A percentile compares a stretch with the other conserved stretches of the same genome.
Conservation (phyloP, 2,113 vertebrate species). For the Ellobius talpinus region DNA sequence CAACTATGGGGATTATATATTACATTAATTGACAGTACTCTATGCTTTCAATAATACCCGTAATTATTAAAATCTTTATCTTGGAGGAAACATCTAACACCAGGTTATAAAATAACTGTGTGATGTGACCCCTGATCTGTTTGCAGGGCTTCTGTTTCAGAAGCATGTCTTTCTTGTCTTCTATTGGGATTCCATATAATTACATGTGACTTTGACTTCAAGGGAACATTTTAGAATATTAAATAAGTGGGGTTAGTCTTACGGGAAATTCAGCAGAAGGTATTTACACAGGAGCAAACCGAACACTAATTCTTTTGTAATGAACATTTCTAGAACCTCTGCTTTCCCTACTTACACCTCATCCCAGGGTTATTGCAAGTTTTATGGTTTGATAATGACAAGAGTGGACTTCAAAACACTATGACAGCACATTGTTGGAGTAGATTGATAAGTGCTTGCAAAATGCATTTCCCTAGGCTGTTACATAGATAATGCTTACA, state of each 20-base stretch:
- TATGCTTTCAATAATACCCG: constrained; percentile 47
- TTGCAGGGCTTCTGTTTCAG: neutral
- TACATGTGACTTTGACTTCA: constrained; percentile 46
- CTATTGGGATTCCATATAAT: constrained; percentile 36
- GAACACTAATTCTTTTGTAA: constrained; percentile 39
- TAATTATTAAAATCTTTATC: constrained; percentile 64
- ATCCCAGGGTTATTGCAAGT: neutral
- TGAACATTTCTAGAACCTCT: neutral
- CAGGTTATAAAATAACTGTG: constrained; percentile 9
- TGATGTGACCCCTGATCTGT: neutral
- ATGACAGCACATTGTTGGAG: neutral
- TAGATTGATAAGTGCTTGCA: neutral
- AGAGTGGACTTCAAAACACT: neutral
- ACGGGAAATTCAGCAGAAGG: neutral
- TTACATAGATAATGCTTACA: neutral
- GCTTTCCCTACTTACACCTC: neutral
- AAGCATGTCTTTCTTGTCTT: constrained; percentile 20
- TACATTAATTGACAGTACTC: constrained; percentile 57
- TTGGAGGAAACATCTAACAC: constrained; percentile 28
- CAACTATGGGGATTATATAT: constrained; percentile 41
- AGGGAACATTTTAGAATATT: constrained; percentile 56
- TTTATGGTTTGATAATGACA: neutral
- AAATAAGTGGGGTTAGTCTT: constrained; percentile 29
- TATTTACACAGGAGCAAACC: neutral
- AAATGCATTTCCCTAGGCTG: neutral